These are phyloP conservation scores for Scopus umbretta DNA, from an alignment of 2,113 vertebrate genomes.

Conservation along the genomic window DNA sequence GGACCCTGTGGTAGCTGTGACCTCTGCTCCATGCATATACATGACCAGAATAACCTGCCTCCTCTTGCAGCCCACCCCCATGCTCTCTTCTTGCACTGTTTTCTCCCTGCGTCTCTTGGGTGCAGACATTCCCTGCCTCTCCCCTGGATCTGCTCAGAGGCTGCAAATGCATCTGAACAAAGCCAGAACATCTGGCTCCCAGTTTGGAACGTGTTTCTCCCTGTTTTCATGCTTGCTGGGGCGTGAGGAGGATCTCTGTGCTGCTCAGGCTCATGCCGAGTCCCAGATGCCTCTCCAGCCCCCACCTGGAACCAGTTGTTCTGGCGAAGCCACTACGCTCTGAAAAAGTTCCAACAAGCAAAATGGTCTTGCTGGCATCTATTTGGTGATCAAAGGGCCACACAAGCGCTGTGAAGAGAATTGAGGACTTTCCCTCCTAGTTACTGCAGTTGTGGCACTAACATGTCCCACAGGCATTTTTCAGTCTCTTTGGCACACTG, in stretches of 20 bases:
- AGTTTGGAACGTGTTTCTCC: background rate
- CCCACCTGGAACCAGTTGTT: background rate
- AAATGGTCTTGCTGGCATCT: background rate
- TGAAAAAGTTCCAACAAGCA: background rate
- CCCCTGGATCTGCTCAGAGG: background rate
- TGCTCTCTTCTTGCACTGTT: background rate
- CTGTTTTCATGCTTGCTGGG: background rate
- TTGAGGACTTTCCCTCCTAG: background rate
- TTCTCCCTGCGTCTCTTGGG: background rate
- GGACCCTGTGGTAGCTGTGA: background rate
- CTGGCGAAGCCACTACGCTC: background rate
- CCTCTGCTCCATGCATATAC: background rate
- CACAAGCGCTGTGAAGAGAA: accelerated
- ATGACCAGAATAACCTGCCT: background rate
- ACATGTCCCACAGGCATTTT: background rate
- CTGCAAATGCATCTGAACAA: background rate
- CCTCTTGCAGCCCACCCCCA: background rate
- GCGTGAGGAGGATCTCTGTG: background rate
- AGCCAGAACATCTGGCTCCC: background rate
- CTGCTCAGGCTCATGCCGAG: background rate
- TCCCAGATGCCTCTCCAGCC: background rate
- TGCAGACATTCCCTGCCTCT: background rate
- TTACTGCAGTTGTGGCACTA: background rate
- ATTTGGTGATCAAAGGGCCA: background rate
- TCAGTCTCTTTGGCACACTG: background rate